Evolutionary conservation across 2,888 invertebrate genomes (phyloP), one percentile per base, ranked within the genome.

Genomic region (Xylophagus ater): DNA sequence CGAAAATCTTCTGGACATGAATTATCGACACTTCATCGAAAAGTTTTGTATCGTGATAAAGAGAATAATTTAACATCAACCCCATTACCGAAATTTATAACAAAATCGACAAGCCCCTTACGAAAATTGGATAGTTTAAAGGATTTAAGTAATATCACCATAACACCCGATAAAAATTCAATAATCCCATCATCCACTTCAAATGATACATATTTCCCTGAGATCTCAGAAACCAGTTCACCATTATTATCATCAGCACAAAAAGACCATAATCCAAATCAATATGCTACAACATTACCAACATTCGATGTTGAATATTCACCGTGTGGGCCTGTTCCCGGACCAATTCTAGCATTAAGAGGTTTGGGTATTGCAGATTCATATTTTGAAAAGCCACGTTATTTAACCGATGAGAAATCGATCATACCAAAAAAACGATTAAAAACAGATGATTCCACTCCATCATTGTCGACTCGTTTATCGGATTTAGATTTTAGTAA

Each of bases 371-470:
- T 62, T 24, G 59, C 60, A 12, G 64, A 65, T 43, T 57, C 57
- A 29, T 65, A 63, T 41, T 63, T 62, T 30, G 62, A 64, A 42
- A 61, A 63, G 43, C 65, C 64, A 1, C 53, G 64, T 30, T 65
- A 65, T 41, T 49, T 65, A 39, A 48, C 51, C 18, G 44, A 50
- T 6, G 47, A 52, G 10, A 33, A 38, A 14, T n/a, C 29, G 3
- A 14, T 17, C 5, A 18, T 26, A 3, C 40, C 43, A 33, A 21
- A 18, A 7, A 48, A 46, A 15, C 36, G 44, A 9, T 12, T 42
- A 7, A 44, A 41, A 42, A 23, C 25, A n/a, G 25, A 40, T 25
- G 12, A 12, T 4, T 10, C n/a, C 8, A 10, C 26, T 18, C 13
- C 32, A 12, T n/a, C 31, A 23, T n/a, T 15, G 14, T 32, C 29